Evolutionary conservation across 1,140 invertebrate species (phyloP).

Genomic region (Mizuhopecten yessoensis): DNA sequence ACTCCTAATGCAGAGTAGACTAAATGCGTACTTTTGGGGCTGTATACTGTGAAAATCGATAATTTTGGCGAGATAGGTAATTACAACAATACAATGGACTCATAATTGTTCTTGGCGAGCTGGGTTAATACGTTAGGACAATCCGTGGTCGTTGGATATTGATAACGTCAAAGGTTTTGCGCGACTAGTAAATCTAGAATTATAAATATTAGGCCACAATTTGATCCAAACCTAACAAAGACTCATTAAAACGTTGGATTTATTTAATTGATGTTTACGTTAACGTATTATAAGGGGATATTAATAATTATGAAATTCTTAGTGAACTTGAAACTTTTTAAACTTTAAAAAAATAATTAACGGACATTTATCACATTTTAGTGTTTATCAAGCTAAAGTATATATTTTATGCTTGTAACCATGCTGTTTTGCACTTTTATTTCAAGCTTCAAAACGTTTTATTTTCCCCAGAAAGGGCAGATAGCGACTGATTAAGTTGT

Average conservation of each 20-base stretch:
- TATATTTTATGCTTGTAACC: constrained; percentile 26
- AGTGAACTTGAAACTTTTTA: not conserved
- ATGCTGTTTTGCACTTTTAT: not conserved
- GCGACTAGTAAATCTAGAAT: not conserved
- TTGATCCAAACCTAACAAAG: not conserved
- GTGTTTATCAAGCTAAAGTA: not conserved
- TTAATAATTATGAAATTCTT: not conserved
- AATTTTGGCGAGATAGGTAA: constrained; percentile 20
- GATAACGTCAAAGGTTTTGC: not conserved
- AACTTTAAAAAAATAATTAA: not conserved
- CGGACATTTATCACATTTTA: not conserved
- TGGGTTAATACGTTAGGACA: not conserved
- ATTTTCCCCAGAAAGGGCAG: not conserved
- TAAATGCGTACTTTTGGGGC: not conserved
- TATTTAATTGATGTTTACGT: not conserved
- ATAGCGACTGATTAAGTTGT: not conserved
- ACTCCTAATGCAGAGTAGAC: not conserved
- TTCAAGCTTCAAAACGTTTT: not conserved
- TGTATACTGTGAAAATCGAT: constrained; percentile 24
- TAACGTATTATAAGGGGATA: not conserved
- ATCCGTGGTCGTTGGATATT: not conserved
- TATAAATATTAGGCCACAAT: not conserved
- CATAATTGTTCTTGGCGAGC: constrained; percentile 10
- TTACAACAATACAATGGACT: not conserved
- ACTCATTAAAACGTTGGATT: not conserved